phyloP scores from a whole-genome alignment of 2,797 vertebrate genomes.

The Danio albolineatus region DNA sequence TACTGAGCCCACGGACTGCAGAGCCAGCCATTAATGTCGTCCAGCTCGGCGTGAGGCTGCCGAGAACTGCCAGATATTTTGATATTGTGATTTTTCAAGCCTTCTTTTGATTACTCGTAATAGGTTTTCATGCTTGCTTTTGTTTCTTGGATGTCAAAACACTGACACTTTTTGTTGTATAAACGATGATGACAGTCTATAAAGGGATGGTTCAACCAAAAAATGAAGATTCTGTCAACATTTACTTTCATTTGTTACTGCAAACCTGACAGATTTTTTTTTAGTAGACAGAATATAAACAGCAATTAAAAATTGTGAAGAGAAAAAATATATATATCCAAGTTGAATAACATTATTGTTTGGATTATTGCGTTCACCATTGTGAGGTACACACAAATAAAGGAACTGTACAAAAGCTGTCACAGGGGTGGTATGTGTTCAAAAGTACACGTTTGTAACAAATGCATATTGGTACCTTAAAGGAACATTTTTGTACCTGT shows the following conservation, averaged over 20 bases:
- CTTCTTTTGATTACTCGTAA: not conserved
- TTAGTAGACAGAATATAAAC: not conserved
- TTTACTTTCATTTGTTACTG: not conserved
- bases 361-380: no score
- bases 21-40: slow-evolving; percentile 24
- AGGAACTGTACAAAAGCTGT: no score
- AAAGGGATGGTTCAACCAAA: not conserved
- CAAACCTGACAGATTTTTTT: no score
- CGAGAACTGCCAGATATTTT: not conserved
- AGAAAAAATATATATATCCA: no score
- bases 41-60: not conserved
- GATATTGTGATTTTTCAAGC: not conserved
- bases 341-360: no score
- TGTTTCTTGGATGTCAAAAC: slow-evolving; percentile 11
- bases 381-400: no score
- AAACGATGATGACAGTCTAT: slow-evolving; percentile 11
- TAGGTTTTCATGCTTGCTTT: not conserved
- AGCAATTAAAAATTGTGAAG: no score
- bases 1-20: slow-evolving; percentile 17
- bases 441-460: no score
- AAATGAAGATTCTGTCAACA: not conserved
- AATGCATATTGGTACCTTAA: no score
- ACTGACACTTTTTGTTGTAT: not conserved
- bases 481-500: no score
- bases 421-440: no score